Percentiles rank a stretch among this genome's conserved stretches.
phyloP scores from a whole-genome alignment of 2,797 vertebrate species.

The Bovichtus diacanthus region DNA sequence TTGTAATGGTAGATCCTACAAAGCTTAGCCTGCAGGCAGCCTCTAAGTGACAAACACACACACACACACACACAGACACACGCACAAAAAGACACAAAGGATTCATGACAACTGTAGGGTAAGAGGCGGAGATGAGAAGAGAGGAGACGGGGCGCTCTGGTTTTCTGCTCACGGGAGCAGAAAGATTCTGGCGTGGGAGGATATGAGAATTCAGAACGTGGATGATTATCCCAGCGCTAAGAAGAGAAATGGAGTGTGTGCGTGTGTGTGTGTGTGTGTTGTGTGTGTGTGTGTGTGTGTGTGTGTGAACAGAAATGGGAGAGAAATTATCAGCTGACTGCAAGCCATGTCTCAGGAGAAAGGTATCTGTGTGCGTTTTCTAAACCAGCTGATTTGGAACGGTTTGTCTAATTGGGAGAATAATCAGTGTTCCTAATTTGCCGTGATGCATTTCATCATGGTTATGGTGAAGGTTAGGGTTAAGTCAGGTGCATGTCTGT shows the following conservation, averaged over 20 bases:
- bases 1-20: slow-evolving; percentile 55
- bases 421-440: slow-evolving; percentile 13
- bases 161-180: slow-evolving; percentile 79
- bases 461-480: slow-evolving; percentile 21
- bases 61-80: neutral
- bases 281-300: slow-evolving; percentile 17
- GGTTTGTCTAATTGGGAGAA: slow-evolving; percentile 1
- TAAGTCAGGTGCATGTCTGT: slow-evolving; percentile 27
- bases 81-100: slow-evolving; percentile 45
- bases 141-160: slow-evolving; percentile 71
- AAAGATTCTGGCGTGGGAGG: slow-evolving; percentile 78
- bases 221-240: slow-evolving; percentile 73
- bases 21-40: slow-evolving; percentile 69
- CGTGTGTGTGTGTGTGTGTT: slow-evolving; percentile 17
- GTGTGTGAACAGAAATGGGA: slow-evolving; percentile 17
- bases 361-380: slow-evolving; percentile 25
- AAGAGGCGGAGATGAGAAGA: slow-evolving; percentile 70
- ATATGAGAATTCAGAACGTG: slow-evolving; percentile 79
- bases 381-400: slow-evolving; percentile 19
- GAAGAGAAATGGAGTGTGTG: slow-evolving; percentile 32
- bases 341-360: slow-evolving; percentile 32
- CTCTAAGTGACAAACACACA: slow-evolving; percentile 60
- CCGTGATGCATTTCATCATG: slow-evolving; percentile 9
- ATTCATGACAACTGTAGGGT: slow-evolving; percentile 69
- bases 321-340: slow-evolving; percentile 53